phyloP scores from a whole-genome alignment of 2,797 vertebrate genomes.

The Threskiornis aethiopicus region DNA sequence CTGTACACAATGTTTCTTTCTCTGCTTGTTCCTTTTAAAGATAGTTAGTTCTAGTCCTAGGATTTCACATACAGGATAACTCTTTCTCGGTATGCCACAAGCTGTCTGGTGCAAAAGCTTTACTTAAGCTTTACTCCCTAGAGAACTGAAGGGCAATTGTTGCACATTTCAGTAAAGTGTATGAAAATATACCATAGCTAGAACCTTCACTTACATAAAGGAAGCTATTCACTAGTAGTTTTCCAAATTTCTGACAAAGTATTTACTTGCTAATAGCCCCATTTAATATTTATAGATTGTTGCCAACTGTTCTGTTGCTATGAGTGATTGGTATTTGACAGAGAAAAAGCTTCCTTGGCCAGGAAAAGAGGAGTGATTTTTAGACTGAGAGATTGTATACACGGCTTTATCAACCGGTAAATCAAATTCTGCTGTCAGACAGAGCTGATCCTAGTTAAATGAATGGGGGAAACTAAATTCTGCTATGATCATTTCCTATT shows the following conservation, averaged over 20 bases:
- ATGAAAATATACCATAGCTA: background rate
- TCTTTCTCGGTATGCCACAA: rapidly evolving
- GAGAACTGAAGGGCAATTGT: background rate
- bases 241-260: background rate
- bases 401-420: background rate
- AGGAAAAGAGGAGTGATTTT: background rate
- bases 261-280: background rate
- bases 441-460: background rate
- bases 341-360: background rate
- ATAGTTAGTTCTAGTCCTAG: background rate
- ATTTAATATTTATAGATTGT: background rate
- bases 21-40: background rate
- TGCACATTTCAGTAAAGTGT: background rate
- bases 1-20: background rate
- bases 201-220: background rate
- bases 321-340: background rate
- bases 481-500: background rate
- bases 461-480: background rate
- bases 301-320: background rate
- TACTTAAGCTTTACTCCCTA: background rate
- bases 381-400: background rate
- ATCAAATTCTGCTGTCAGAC: background rate
- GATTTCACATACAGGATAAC: background rate
- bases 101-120: background rate
- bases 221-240: background rate